Percentiles rank a stretch among this genome's conserved stretches.
These are phyloP conservation scores for Ceuthmochares aereus DNA, from an alignment of 2,113 vertebrate species.

Conservation along the genomic window DNA sequence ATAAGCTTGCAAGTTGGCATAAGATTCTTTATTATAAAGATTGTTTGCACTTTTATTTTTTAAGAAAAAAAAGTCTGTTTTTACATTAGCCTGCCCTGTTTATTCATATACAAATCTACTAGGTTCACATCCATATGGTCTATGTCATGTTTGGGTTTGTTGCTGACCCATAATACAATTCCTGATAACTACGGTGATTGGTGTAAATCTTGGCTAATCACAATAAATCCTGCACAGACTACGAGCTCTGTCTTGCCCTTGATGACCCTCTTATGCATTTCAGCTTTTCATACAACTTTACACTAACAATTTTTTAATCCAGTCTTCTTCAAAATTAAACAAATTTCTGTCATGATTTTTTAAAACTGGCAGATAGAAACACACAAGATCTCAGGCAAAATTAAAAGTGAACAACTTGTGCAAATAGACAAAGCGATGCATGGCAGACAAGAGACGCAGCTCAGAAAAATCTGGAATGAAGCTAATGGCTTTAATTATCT, in stretches of 20 bases:
- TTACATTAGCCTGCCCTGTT: slow-evolving; percentile 54
- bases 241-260: slow-evolving; percentile 16
- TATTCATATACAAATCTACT: slow-evolving; percentile 71
- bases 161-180: slow-evolving; percentile 52
- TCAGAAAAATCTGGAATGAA: not conserved
- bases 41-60: slow-evolving; percentile 16
- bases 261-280: not conserved
- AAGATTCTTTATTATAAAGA: slow-evolving; percentile 4
- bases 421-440: not conserved
- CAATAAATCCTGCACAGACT: slow-evolving; percentile 59
- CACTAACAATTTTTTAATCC: slow-evolving; percentile 5
- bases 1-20: not conserved
- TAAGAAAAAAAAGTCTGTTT: slow-evolving; percentile 1
- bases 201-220: slow-evolving; percentile 53
- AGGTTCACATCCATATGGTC: slow-evolving; percentile 58
- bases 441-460: not conserved
- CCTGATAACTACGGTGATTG: slow-evolving; percentile 54
- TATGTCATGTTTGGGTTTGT: slow-evolving; percentile 65
- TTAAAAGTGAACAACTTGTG: not conserved
- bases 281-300: slow-evolving; percentile 48
- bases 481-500: not conserved
- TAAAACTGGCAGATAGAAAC: not conserved
- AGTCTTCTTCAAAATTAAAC: slow-evolving; percentile 13
- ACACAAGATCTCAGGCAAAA: not conserved
- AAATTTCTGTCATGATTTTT: not conserved